Evolutionary conservation across 2,113 vertebrate genomes (phyloP).

Genomic region (Upupa epops): DNA sequence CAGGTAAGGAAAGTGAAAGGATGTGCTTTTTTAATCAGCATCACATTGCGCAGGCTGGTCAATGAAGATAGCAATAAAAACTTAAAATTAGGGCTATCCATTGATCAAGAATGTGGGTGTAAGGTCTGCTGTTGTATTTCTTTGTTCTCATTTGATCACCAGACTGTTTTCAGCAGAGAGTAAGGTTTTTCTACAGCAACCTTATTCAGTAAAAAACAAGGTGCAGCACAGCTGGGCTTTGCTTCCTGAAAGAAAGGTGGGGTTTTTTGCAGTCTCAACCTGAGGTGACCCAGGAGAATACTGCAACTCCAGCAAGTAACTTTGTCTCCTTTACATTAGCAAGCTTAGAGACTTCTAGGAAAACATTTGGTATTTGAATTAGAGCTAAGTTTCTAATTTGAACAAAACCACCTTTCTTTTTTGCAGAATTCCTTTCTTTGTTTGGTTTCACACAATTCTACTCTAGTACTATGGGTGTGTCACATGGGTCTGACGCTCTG

Average conservation of each 20-base stretch:
- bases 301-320: background rate
- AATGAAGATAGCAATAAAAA: background rate
- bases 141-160: background rate
- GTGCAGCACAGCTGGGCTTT: background rate
- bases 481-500: too few relatives aligned
- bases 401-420: background rate
- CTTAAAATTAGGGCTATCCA: background rate
- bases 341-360: background rate
- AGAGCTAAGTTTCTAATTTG: background rate
- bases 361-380: background rate
- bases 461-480: background rate
- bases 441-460: background rate
- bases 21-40: background rate
- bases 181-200: background rate
- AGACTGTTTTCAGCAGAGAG: background rate
- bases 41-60: background rate
- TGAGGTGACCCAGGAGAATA: background rate
- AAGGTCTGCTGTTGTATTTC: background rate
- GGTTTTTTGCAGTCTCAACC: background rate
- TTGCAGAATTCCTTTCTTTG: background rate
- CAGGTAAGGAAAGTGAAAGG: constrained; percentile 81
- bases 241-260: too few relatives aligned
- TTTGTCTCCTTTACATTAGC: background rate
- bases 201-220: background rate
- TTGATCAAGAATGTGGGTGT: background rate